phyloP scores from a whole-genome alignment of 92 coral and sea anemone genomes.

The Scolanthus callimorphus region DNA sequence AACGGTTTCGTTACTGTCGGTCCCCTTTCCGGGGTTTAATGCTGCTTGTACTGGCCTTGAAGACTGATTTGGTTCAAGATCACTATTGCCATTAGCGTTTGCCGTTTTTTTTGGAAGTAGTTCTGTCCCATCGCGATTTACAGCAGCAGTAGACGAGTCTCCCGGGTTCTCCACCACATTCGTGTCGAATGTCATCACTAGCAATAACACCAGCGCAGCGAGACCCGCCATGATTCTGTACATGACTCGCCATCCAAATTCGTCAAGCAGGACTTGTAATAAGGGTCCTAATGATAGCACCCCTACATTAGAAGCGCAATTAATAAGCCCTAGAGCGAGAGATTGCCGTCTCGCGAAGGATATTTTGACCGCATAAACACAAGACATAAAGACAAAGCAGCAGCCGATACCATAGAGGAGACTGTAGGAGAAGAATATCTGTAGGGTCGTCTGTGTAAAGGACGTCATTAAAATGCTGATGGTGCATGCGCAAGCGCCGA shows the following conservation, averaged over 20 bases:
- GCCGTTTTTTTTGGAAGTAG: not conserved
- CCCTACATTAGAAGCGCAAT: conserved; percentile 32
- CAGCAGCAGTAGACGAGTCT: not conserved
- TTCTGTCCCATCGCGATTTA: not conserved
- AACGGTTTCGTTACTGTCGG: not conserved
- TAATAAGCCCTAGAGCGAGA: conserved; percentile 32
- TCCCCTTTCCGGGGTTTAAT: not conserved
- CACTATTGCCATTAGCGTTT: not conserved
- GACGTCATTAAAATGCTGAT: conserved; percentile 54
- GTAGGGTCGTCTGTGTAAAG: conserved; percentile 26
- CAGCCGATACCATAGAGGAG: conserved; percentile 49
- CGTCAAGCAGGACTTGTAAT: conserved; percentile 23
- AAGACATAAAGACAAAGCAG: conserved; percentile 25
- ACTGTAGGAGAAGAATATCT: conserved; percentile 43
- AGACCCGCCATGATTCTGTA: conserved; percentile 23
- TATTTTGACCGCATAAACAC: conserved; percentile 27
- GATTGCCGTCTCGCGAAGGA: conserved; percentile 40
- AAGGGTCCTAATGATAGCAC: conserved; percentile 41
- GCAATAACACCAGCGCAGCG: conserved; percentile 2
- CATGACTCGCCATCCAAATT: conserved; percentile 31
- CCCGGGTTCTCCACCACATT: conserved; percentile 6
- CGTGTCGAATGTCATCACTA: conserved; percentile 28
- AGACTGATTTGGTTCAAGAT: not conserved
- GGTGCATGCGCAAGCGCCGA: conserved; percentile 49
- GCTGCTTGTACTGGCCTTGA: not conserved